These are phyloP conservation scores for Mus spicilegus DNA, from an alignment of 2,113 vertebrate genomes.

Conservation along the genomic window DNA sequence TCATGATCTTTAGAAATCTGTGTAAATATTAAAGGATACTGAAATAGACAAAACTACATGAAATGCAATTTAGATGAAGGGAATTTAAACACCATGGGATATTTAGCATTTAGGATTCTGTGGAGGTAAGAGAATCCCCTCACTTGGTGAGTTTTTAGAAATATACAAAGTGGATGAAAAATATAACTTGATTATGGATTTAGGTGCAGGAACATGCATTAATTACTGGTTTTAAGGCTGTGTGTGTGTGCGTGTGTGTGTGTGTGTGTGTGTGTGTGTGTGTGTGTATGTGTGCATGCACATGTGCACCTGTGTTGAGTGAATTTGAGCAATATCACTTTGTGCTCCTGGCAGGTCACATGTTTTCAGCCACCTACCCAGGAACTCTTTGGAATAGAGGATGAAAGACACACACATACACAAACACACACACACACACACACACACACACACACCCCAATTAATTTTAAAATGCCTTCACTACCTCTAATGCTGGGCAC, in stretches of 20 bases:
- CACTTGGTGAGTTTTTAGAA: constrained; percentile 28
- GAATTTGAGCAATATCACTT: too few species aligned
- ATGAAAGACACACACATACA: too few species aligned
- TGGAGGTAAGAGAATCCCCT: background rate
- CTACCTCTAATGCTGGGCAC: too few species aligned
- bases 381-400: too few species aligned
- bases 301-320: background rate
- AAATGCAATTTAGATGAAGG: background rate
- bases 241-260: background rate
- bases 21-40: background rate
- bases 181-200: constrained; percentile 37
- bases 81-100: background rate
- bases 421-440: too few species aligned
- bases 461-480: too few species aligned
- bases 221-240: background rate
- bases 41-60: background rate
- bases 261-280: background rate
- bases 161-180: constrained; percentile 22
- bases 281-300: background rate
- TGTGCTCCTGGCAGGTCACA: too few species aligned
- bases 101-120: background rate
- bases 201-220: background rate
- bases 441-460: too few species aligned
- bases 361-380: too few species aligned
- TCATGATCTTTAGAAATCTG: constrained; percentile 8